Evolutionary conservation across 2,797 vertebrate species (phyloP), one percentile per base, ranked within the genome.

Genomic region (Danio jaintianensis): DNA sequence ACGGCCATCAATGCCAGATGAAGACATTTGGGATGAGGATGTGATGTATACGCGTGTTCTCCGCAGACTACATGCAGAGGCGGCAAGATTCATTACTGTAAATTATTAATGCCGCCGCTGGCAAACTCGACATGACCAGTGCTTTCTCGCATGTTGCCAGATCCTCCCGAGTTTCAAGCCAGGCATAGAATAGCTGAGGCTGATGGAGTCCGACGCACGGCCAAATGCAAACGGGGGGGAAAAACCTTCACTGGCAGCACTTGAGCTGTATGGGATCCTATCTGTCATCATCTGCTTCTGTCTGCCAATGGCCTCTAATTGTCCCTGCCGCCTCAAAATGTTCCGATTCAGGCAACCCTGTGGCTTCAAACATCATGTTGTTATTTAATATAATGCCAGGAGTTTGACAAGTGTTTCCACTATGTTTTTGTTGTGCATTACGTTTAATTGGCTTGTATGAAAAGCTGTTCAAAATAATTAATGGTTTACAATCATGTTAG

Each of bases 351-450:
- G 79, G 77, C 56, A 67, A 62, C 15, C 70, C 75, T 83, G 83
- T 62, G 79, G 82, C 83, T 83, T 86, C 84, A 83, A 90, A 84
- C 81, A 85, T 83, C 22, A 63, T 52, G 64, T 29, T 29, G 29
- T 87, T 84, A 86, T 90, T 82, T 87, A 83, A 89, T 88, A 83
- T 82, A 82, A 81, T 55, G 64, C 81, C 73, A 83, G 40, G 72
- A 82, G 64, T 75, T 71, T 50, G 66, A 56, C 72, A 58, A n/a
- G n/a, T n/a, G n/a, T n/a, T n/a, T n/a, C n/a, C n/a, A n/a, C n/a
- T n/a, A n/a, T n/a, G n/a, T n/a, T n/a, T n/a, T n/a, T n/a, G n/a
- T n/a, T n/a, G n/a, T n/a, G n/a, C n/a, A n/a, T n/a, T n/a, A n/a
- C n/a, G n/a, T n/a, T n/a, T n/a, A n/a, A n/a, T n/a, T n/a, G n/a